Percentiles rank a stretch among this genome's conserved stretches.
These are phyloP conservation scores for Nothura maculosa DNA, from an alignment of 2,797 vertebrate genomes.

Conservation along the genomic window DNA sequence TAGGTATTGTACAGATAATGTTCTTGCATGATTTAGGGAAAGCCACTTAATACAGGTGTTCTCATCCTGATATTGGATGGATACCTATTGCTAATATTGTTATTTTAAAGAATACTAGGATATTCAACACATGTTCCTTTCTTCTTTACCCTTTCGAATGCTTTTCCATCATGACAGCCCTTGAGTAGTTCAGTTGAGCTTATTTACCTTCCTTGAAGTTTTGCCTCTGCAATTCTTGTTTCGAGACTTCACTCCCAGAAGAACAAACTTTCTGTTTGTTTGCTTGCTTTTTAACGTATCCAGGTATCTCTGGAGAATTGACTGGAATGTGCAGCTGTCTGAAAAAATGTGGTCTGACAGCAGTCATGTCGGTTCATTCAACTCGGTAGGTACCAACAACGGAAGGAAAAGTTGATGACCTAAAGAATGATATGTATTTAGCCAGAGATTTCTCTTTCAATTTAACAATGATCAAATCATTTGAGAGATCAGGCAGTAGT, in stretches of 20 bases:
- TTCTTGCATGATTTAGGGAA: neutral
- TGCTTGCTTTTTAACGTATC: neutral
- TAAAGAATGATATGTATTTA: neutral
- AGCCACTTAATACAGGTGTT: neutral
- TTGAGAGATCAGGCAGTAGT: neutral
- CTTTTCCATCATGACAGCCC: neutral
- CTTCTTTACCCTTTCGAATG: neutral
- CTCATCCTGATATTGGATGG: neutral
- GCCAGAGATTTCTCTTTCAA: neutral
- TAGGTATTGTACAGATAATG: neutral
- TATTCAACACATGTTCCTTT: neutral
- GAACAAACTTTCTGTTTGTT: too few relatives aligned
- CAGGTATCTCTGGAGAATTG: neutral
- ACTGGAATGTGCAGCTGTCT: neutral
- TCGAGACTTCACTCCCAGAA: neutral
- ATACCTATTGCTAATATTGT: neutral
- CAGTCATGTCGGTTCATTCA: neutral
- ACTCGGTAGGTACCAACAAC: neutral
- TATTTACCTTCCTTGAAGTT: conserved; percentile 14
- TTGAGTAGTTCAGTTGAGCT: neutral
- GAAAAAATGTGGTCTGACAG: neutral
- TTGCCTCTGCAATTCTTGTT: neutral
- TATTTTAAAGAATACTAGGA: neutral
- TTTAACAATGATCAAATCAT: neutral
- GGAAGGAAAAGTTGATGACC: neutral